Evolutionary conservation across 2,888 invertebrate genomes (phyloP), one percentile per base, ranked within the genome.

Genomic region (Heliconius ismenius): DNA sequence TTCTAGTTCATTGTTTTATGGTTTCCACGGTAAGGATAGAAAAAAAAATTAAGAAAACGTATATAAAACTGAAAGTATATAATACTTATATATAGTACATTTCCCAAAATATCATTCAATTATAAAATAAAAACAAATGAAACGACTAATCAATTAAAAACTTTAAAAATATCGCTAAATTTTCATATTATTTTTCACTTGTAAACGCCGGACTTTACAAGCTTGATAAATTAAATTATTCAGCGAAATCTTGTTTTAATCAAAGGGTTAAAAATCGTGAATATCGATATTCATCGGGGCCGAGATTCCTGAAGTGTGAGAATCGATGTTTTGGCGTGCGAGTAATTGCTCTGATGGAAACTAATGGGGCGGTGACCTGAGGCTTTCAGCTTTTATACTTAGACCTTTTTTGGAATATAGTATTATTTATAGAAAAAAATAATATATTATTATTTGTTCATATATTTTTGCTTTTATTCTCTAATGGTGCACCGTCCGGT

Each of bases 281-380:
- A 73, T 76, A 67, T 77, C 62, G 73, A 75, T 73, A 74, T 77
- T 75, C 74, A 60, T 67, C 73, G 63, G 39, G 58, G 13, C 73
- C 62, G 73, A 69, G 73, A 77, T 75, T 75, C 64, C 75, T 75
- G 68, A 73, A 74, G 77, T 62, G 79, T 75, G 63, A 77, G 78
- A 74, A 75, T 76, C 78, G 78, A 74, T 76, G 79, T 79, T 78
- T 72, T 68, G 67, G 76, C 76, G 76, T 78, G 76, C 78, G 54
- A 76, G 76, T 78, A 78, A 79, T 78, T 79, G 76, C 76, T 76
- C 78, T 65, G 75, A 73, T 69, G 62, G 21, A 26, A 75, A 69
- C 67, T 74, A 74, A 76, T 78, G 70, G 77, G 77, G 68, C 73
- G 65, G 18, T 69, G 75, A 77, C 77, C 75, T 49, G 32, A 9